Base-by-base conservation (phyloP, 2,888 invertebrate genomes). In the Miltochrista miniata region DNA sequence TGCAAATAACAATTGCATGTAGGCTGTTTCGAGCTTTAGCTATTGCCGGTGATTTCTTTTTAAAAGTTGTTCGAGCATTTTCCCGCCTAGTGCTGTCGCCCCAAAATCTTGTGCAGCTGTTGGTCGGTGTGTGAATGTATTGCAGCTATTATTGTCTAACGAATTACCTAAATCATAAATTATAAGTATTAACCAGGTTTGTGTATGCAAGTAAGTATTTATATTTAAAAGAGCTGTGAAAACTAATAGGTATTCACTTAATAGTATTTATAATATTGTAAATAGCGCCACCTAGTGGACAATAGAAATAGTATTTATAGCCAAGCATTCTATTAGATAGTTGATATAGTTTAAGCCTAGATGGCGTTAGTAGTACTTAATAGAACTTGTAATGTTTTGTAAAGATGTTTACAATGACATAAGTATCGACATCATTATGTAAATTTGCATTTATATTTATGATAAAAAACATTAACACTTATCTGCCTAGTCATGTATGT, bases 241-340 rank as follows among this genome's bases (percentile, higher is more conserved):
- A 63, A 53, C 30, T 48, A 7, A 10, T 31, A 24, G 18, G 5
- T 24, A 24, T 24, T 24, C 5, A 31, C 4, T 31, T 31, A n/a
- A 7, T 31, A 10, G 31, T 31, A 31, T 31, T 31, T 24, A 24
- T 24, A 24, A 24, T 24, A 24, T 54, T 46, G 15, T 43, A 46
- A 47, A 50, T 53, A 63, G 47, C 58, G 66, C 70, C 67, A 74
- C 74, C 73, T 75, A 72, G 74, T 70, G 74, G 72, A 38, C 34
- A n/a, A 18, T 56, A 45, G 43, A 40, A 30, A 37, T 48, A 60
- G 59, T 53, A 45, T 53, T 53, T 53, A 45, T 45, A 48, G 35
- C 31, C 45, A 36, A 37, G 33, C 58, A 47, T 49, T 51, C 51
- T 30, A 46, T 48, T 45, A 59, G 18, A 24, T 24, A 24, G 54